These are phyloP conservation scores for Lampropteryx suffumata DNA, from an alignment of 2,888 invertebrate genomes.

Conservation along the genomic window DNA sequence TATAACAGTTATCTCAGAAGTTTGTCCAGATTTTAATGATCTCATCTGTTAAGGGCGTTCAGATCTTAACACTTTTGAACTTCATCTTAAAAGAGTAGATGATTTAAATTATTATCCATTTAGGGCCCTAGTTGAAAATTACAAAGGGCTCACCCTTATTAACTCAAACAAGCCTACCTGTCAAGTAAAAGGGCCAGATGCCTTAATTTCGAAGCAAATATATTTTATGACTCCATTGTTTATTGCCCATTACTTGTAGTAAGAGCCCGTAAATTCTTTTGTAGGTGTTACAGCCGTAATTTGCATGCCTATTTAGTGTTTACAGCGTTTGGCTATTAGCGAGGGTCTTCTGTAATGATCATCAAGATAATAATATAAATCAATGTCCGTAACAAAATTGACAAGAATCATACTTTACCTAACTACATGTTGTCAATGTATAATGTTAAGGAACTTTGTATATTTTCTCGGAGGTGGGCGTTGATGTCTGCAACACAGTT, in stretches of 20 bases:
- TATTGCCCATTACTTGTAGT: conserved; percentile 49
- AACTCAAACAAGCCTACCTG: conserved; percentile 21
- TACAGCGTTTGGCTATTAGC: conserved; percentile 10
- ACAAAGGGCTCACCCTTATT: conserved; percentile 11
- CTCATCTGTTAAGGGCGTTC: too few species aligned
- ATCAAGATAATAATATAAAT: neutral
- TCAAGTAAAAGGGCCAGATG: conserved; percentile 29
- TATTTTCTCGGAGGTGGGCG: too few species aligned
- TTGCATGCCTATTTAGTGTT: conserved; percentile 46
- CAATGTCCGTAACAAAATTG: too few species aligned
- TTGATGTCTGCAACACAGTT: too few species aligned
- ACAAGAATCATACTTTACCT: too few species aligned
- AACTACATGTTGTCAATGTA: too few species aligned
- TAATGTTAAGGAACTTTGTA: too few species aligned
- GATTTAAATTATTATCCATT: neutral
- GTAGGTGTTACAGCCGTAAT: conserved; percentile 48
- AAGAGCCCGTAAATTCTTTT: conserved; percentile 50
- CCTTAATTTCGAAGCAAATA: conserved; percentile 39
- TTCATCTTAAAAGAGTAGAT: too few species aligned
- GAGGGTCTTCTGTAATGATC: neutral
- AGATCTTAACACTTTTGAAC: too few species aligned
- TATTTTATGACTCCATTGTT: conserved; percentile 43
- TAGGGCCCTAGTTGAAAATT: neutral
- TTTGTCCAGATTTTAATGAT: too few species aligned
- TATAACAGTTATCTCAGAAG: too few species aligned